Evolutionary conservation across 2,888 invertebrate genomes (phyloP).

Genomic region (Allygus modestus): DNA sequence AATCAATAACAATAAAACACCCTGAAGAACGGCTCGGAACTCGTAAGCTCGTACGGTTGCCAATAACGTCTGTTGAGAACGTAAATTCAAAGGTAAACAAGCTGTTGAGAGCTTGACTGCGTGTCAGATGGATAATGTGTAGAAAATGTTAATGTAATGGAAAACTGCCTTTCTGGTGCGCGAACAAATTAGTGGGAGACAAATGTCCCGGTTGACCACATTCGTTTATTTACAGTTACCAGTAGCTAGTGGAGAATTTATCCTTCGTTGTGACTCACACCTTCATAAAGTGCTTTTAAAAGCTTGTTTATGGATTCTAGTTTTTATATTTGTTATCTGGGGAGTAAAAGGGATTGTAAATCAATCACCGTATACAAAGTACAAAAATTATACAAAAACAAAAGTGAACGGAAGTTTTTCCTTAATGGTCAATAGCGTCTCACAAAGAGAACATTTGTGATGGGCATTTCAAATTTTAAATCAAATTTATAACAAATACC

Average conservation of each 20-base stretch:
- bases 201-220: constrained; percentile 21
- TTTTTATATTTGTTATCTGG: not conserved
- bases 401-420: too few relatives aligned
- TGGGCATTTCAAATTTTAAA: too few relatives aligned
- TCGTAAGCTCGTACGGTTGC: constrained; percentile 16
- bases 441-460: too few relatives aligned
- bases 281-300: not conserved
- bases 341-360: too few relatives aligned
- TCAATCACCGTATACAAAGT: too few relatives aligned
- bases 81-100: constrained; percentile 43
- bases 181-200: constrained; percentile 30
- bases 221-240: constrained; percentile 10
- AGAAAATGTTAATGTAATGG: constrained; percentile 51
- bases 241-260: not conserved
- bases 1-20: constrained; percentile 48
- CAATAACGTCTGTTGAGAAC: not conserved
- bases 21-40: not conserved
- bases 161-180: constrained; percentile 35
- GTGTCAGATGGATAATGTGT: not conserved
- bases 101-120: constrained; percentile 32
- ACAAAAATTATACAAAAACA: too few relatives aligned
- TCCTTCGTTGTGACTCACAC: not conserved
- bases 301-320: not conserved
- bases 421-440: too few relatives aligned
- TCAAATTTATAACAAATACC: too few relatives aligned